phyloP scores from a whole-genome alignment of 2,888 invertebrate genomes.

The Drosophila seclusa region DNA sequence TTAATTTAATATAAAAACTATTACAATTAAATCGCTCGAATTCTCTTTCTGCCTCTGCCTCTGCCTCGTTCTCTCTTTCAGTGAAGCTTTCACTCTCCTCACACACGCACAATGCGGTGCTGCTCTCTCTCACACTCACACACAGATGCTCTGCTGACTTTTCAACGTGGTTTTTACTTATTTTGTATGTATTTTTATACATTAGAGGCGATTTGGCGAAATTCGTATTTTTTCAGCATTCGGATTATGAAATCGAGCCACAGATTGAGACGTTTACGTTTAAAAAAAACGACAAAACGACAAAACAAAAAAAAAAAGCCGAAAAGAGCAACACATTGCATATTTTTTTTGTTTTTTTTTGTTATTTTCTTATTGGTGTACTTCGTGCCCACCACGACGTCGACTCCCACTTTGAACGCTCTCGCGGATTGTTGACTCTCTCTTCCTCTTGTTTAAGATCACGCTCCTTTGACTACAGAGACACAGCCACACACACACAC shows the following conservation, averaged over 20 bases:
- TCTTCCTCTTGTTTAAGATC: slow-evolving; percentile 41
- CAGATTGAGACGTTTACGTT: slow-evolving; percentile 8
- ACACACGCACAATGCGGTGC: slow-evolving; percentile 22
- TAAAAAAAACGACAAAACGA: not conserved
- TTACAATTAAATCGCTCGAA: slow-evolving; percentile 2
- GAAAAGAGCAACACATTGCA: slow-evolving; percentile 2
- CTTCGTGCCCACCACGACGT: slow-evolving; percentile 11
- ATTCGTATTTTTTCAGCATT: slow-evolving; percentile 7
- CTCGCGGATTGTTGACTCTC: slow-evolving; percentile 8
- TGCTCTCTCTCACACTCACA: slow-evolving; percentile 8
- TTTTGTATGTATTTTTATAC: slow-evolving; percentile 48
- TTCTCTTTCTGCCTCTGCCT: not conserved
- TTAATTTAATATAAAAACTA: not conserved
- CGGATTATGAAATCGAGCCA: slow-evolving; percentile 68
- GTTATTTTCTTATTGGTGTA: not conserved
- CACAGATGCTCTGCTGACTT: slow-evolving; percentile 31
- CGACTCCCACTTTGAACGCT: slow-evolving; percentile 38
- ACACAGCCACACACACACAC: slow-evolving; percentile 25
- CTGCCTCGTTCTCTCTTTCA: slow-evolving; percentile 10
- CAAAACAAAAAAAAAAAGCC: not conserved
- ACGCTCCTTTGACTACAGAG: slow-evolving; percentile 40
- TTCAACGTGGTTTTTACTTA: slow-evolving; percentile 71
- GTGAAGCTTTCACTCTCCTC: slow-evolving; percentile 53
- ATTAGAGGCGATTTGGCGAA: slow-evolving; percentile 27
- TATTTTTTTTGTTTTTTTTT: slow-evolving; percentile 4